These are phyloP conservation scores for Alsophila aescularia DNA, from an alignment of 2,888 invertebrate species.

Conservation along the genomic window DNA sequence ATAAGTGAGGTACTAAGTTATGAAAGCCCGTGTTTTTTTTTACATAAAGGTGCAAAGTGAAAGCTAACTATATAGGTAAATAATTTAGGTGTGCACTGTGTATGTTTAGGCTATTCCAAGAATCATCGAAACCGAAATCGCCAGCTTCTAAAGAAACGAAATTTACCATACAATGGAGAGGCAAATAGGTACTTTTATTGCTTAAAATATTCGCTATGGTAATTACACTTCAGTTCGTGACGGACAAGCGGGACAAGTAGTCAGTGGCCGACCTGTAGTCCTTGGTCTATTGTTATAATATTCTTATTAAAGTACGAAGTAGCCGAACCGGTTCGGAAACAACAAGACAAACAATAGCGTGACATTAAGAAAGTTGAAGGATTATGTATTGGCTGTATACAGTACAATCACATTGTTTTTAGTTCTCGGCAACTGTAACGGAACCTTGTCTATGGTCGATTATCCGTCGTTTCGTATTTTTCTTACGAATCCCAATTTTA, in stretches of 20 bases:
- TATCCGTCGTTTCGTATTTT: no score
- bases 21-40: no score
- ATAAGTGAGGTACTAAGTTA: no score
- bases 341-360: conserved; percentile 40
- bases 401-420: background rate
- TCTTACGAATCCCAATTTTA: no score
- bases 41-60: no score
- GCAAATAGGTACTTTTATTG: background rate
- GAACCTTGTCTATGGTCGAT: no score
- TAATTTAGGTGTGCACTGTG: no score
- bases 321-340: conserved; percentile 39
- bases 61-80: no score
- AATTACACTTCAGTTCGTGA: conserved; percentile 24
- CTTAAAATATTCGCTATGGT: conserved; percentile 9
- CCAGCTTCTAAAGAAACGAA: conserved; percentile 6
- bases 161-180: conserved; percentile 18
- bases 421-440: conserved; percentile 30
- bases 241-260: conserved; percentile 15
- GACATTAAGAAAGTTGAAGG: conserved; percentile 48
- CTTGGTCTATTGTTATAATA: conserved; percentile 35
- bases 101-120: conserved; percentile 4
- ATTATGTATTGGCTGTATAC: conserved; percentile 35
- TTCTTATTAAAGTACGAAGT: conserved; percentile 39
- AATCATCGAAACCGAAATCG: background rate
- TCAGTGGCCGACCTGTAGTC: conserved; percentile 19